Evolutionary conservation across 1,140 invertebrate genomes (phyloP).

Genomic region (Lasaia peninsularis): DNA sequence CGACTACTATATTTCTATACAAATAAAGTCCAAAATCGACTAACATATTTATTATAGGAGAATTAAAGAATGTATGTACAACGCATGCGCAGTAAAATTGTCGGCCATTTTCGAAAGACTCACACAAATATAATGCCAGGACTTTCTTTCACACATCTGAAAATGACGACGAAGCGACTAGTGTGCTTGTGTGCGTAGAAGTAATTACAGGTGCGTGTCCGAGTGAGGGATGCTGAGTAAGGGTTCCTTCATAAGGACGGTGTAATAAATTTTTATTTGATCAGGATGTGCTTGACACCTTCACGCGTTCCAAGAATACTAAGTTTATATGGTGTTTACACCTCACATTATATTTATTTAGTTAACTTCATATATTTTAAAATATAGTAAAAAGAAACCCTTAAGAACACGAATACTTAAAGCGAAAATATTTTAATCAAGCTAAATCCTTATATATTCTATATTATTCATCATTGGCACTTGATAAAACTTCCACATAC

Average conservation of each 20-base stretch:
- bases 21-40: neutral
- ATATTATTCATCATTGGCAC: no score
- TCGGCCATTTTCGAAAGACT: constrained; percentile 16
- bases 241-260: constrained; percentile 21
- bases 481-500: no score
- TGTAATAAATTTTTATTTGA: constrained; percentile 21
- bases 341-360: no score
- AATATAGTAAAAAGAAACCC: no score
- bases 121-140: constrained; percentile 15
- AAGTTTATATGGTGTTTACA: neutral
- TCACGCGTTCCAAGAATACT: constrained; percentile 3
- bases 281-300: constrained; percentile 10
- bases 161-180: constrained; percentile 26
- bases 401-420: no score
- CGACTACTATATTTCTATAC: neutral
- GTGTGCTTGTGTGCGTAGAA: constrained; percentile 19
- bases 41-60: neutral
- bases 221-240: constrained; percentile 34
- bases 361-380: no score
- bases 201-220: constrained; percentile 10
- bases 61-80: neutral
- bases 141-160: constrained; percentile 20
- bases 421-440: no score
- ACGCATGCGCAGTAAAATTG: constrained; percentile 7
- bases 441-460: no score